Evolutionary conservation across 2,113 vertebrate genomes (phyloP), one percentile per base, ranked within the genome.

Genomic region (Aegotheles bennettii): DNA sequence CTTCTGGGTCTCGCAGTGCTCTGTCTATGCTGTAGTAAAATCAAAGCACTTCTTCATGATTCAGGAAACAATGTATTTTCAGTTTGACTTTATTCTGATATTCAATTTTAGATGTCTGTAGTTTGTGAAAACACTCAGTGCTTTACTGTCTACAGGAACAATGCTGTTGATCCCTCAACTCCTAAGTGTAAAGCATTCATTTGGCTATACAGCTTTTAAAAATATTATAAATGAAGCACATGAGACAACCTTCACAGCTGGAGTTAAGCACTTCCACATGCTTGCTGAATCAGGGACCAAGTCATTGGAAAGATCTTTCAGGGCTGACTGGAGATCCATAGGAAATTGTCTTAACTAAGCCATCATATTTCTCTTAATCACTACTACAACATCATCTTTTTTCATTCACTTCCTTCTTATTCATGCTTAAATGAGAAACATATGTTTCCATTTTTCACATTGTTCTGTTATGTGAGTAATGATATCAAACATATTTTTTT

Each of bases 391-490:
- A 97, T 84, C 60, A 59, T 94, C 89, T 88, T 95, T 93, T 81
- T 97, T 94, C 95, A 94, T 85, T 95, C 64, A 89, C 90, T 97
- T 91, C 79, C 92, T 95, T 93, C 79, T 95, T 94, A 95, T 96
- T 96, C 77, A 50, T 90, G 87, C 77, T 90, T 93, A 87, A 97
- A 87, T 93, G 87, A 96, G 92, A 89, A 87, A 96, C 94, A 97
- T 97, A 96, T 98, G 97, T 91, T 97, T 95, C 87, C 93, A 95
- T 95, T 97, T 97, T 97, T 93, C 85, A 89, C 81, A 65, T 96
- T 97, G 94, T 97, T 97, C 91, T 96, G 74, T 96, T 94, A 71
- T 80, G 76, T 64, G 93, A 94, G 84, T 90, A 95, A 53, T 0
- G 28, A 67, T 95, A 96, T 88, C 89, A 83, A 94, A 88, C 74